phyloP scores from a whole-genome alignment of 2,113 vertebrate species.

The Petrocephalus microphthalmus region DNA sequence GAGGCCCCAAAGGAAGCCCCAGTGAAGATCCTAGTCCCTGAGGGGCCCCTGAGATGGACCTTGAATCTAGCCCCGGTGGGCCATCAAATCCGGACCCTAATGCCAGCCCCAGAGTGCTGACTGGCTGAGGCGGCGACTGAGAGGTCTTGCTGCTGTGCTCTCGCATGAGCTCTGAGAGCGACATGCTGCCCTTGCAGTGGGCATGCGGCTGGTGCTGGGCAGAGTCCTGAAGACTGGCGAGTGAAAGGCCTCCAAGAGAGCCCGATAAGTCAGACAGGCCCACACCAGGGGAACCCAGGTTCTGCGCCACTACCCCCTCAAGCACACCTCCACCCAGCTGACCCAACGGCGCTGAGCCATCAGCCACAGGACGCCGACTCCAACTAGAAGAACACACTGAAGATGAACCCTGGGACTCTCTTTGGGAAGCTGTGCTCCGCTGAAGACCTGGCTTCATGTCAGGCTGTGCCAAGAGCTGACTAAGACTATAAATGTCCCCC shows the following conservation, averaged over 20 bases:
- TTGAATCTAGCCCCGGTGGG: not conserved
- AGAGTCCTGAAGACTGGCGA: constrained; percentile 47
- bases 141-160: constrained; percentile 64
- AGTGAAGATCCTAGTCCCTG: constrained; percentile 42
- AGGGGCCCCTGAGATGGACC: constrained; percentile 2
- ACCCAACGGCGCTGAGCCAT: not conserved
- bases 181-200: constrained; percentile 61
- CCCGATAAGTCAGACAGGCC: constrained; percentile 40
- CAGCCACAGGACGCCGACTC: not conserved
- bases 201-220: constrained; percentile 40
- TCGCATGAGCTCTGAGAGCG: constrained; percentile 76
- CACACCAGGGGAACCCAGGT: not conserved
- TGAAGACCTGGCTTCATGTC: constrained; percentile 38
- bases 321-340: constrained; percentile 37
- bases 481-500: constrained; percentile 42
- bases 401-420: constrained; percentile 25
- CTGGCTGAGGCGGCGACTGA: constrained; percentile 32
- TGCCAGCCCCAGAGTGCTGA: not conserved
- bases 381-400: not conserved
- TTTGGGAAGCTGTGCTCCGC: constrained; percentile 31
- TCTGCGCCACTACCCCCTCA: constrained; percentile 15
- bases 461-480: constrained; percentile 45
- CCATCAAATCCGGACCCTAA: not conserved
- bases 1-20: not conserved
- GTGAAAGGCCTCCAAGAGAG: constrained; percentile 56